Percentiles rank a stretch among this genome's conserved stretches.
Evolutionary conservation across 30 jellyfish, hydroid and myxozoan genomes (phyloP).

Genomic region (Nemopilema nomurai): DNA sequence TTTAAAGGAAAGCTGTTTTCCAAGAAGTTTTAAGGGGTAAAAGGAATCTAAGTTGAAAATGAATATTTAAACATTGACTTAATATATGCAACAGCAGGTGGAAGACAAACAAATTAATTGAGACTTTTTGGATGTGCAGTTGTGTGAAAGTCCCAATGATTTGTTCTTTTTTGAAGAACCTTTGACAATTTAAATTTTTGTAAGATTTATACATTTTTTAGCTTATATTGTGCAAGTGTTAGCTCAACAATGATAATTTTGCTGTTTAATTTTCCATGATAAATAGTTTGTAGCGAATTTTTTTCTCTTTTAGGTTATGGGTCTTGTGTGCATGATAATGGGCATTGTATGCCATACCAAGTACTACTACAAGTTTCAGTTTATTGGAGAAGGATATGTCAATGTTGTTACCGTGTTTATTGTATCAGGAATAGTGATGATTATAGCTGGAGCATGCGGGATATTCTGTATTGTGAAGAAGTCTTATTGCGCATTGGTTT

Average conservation of each 20-base stretch:
- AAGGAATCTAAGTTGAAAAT: too few species aligned
- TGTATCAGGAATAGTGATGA: conserved; percentile 43
- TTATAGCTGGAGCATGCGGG: conserved; percentile 62
- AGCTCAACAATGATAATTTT: not conserved
- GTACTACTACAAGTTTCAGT: conserved; percentile 5
- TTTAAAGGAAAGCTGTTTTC: too few species aligned
- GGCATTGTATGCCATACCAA: conserved; percentile 48
- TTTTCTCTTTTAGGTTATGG: conserved; percentile 38
- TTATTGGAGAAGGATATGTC: conserved; percentile 30
- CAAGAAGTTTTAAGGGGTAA: too few species aligned
- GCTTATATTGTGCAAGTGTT: too few species aligned
- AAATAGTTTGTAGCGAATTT: not conserved
- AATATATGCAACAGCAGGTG: too few species aligned
- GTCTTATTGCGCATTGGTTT: conserved; percentile 40
- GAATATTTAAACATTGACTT: too few species aligned
- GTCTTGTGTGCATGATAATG: conserved; percentile 32
- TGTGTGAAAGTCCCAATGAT: too few species aligned
- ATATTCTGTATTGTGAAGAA: conserved; percentile 37
- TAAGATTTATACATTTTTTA: too few species aligned
- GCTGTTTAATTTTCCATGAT: not conserved
- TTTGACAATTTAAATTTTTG: too few species aligned
- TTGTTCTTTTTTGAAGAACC: too few species aligned
- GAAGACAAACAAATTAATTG: too few species aligned
- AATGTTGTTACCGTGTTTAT: conserved; percentile 28
- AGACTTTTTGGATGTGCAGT: too few species aligned